Evolutionary conservation across 2,113 vertebrate species (phyloP), one percentile per base, ranked within the genome.

Genomic region (Paedocypris sp.): DNA sequence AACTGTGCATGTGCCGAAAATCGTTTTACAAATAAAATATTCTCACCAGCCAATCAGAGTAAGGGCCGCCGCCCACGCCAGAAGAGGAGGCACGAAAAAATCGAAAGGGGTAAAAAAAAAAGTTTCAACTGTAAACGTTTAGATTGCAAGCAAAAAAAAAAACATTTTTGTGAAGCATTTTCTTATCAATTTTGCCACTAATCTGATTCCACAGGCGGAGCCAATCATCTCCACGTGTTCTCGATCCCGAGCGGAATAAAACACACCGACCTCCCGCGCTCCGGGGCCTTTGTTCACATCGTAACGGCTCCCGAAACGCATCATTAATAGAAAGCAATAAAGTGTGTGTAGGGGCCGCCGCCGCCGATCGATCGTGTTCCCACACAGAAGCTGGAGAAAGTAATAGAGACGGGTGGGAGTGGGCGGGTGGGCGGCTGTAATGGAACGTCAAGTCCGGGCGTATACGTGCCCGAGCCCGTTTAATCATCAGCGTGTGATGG

Each of bases 261-360:
- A 58, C 38, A 58, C 15, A 32, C 8, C 52, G 29, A 15, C 5
- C 52, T 29, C 13, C 20, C 16, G 29, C 6, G 15, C 54, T 39
- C 11, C 29, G 25, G n/a, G 54, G 53, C 29, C 54, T 58, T 41
- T 58, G 54, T 58, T 58, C 54, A 58, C 38, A 31, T 15, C 39
- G 8, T 32, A 10, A 43, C 23, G 43, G 26, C 16, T 58, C 26
- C 42, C 32, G 39, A 58, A 58, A 58, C 26, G 54, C 38, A 58
- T 43, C 54, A 58, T 58, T 58, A 58, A 58, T 45, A 58, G 18
- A 58, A 58, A 58, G 54, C 54, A 58, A 58, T 58, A 43, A 56
- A 56, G 23, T 29, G 1, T 9, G 18, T 43, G 38, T 31, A 10
- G 4, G 39, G 39, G 16, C 16, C 39, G 25, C 11, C 4, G 26